Evolutionary conservation across 2,113 vertebrate genomes (phyloP).

Genomic region (Bubalus kerabau): DNA sequence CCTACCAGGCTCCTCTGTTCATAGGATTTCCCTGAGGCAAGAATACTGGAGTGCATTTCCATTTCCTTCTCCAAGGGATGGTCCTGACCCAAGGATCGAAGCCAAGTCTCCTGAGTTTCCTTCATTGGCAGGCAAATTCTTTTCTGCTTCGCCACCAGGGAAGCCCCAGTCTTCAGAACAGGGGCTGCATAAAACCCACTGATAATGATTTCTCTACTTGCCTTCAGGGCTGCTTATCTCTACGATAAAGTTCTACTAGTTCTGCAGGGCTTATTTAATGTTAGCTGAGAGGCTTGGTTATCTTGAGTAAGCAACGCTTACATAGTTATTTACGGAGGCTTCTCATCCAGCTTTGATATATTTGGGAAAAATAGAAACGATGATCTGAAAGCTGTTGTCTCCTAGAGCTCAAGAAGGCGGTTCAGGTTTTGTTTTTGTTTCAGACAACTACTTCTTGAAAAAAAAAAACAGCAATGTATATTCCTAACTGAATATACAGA

Average conservation of each 20-base stretch:
- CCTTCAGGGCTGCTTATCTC: not conserved
- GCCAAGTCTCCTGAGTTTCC: not conserved
- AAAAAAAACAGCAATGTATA: not conserved
- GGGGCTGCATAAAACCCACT: not conserved
- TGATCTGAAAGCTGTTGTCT: not conserved
- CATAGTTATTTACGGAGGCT: not conserved
- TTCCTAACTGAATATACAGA: not conserved
- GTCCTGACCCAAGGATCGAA: not conserved
- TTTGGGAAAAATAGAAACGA: not conserved
- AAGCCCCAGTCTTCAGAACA: not conserved
- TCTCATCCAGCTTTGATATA: constrained; percentile 18
- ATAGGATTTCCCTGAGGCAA: not conserved
- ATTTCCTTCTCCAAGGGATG: not conserved
- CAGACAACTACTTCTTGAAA: not conserved
- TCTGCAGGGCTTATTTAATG: not conserved
- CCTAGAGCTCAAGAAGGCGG: not conserved
- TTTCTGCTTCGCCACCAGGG: not conserved
- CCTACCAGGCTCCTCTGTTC: not conserved
- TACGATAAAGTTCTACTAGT: not conserved
- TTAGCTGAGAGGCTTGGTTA: not conserved
- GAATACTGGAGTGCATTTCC: not conserved
- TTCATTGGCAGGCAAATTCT: not conserved
- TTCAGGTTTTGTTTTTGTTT: not conserved
- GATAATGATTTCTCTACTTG: not conserved
- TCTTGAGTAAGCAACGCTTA: not conserved